Evolutionary conservation across 2,888 invertebrate species (phyloP).

Genomic region (Cheilosia urbana): DNA sequence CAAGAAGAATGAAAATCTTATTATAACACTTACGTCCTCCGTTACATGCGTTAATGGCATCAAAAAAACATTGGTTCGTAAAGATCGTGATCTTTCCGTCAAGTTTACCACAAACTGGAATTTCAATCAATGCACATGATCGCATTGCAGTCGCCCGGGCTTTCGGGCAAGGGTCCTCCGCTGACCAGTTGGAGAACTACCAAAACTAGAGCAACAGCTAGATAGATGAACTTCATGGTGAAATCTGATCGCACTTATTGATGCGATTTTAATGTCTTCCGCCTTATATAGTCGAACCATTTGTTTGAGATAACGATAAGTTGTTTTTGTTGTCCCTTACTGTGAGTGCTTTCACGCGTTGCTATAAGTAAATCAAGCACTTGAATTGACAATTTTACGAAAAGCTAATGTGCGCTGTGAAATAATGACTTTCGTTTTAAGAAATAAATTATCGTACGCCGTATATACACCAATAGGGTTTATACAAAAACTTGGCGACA

Average conservation of each 20-base stretch:
- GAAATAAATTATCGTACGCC: no score
- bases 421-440: no score
- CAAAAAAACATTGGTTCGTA: conserved; percentile 10
- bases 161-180: not conserved
- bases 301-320: not conserved
- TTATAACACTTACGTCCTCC: conserved; percentile 13
- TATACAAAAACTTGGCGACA: no score
- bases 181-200: conserved; percentile 11
- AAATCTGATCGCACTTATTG: not conserved
- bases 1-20: not conserved
- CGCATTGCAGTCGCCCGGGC: not conserved
- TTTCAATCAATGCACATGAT: not conserved
- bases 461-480: no score
- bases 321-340: not conserved
- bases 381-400: no score
- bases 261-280: not conserved
- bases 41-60: conserved; percentile 5
- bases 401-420: no score
- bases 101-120: conserved; percentile 47
- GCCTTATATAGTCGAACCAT: conserved; percentile 1
- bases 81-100: conserved; percentile 29
- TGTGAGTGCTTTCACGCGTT: not conserved
- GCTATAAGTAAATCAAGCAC: not conserved
- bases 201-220: conserved; percentile 13
- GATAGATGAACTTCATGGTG: conserved; percentile 30